Evolutionary conservation across 2,797 vertebrate species (phyloP), one percentile per base, ranked within the genome.

Genomic region (Psittacula echo): DNA sequence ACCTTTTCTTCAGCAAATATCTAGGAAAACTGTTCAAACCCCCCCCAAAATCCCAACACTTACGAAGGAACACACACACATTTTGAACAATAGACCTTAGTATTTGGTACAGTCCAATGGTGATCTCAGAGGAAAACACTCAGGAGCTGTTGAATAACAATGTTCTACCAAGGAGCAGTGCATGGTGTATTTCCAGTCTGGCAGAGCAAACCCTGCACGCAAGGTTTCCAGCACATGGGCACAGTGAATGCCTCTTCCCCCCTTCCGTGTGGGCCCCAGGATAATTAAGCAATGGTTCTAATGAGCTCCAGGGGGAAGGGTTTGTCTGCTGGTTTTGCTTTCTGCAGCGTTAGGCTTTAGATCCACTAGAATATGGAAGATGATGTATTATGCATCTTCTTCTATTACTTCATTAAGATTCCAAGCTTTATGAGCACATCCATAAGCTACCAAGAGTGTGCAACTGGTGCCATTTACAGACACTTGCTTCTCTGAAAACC

Each of bases 231-330:
- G 85, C 48, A 39, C 61, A 65, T 0, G 0, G 79, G 66, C 11
- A 50, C n/a, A 67, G 67, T 5, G n/a, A 94, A 83, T 50, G 90
- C 72, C 27, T 70, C 93, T 82, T 47, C 90, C 81, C 87, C 91
- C 51, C 79, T 7, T 32, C 51, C 56, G 75, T 37, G 41, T 11
- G 87, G 89, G 90, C 93, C 95, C 76, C 94, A 62, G n/a, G 82
- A 85, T 93, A 95, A 95, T 95, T 94, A 92, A 90, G 48, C 44
- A 92, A 42, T 16, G 48, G 44, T 42, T 73, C 90, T 95, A 96
- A 96, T 87, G 94, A 96, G 96, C 92, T 93, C 53, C 60, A 23
- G 45, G 34, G 81, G 66, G 65, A 89, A 64, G 70, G 5, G 41
- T 68, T 81, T 58, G 47, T 87, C 29, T 20, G 30, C 8, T 24